Percentiles rank a stretch among this genome's conserved stretches.
Conservation (phyloP, 2,113 vertebrate species). For the Indri indri region DNA sequence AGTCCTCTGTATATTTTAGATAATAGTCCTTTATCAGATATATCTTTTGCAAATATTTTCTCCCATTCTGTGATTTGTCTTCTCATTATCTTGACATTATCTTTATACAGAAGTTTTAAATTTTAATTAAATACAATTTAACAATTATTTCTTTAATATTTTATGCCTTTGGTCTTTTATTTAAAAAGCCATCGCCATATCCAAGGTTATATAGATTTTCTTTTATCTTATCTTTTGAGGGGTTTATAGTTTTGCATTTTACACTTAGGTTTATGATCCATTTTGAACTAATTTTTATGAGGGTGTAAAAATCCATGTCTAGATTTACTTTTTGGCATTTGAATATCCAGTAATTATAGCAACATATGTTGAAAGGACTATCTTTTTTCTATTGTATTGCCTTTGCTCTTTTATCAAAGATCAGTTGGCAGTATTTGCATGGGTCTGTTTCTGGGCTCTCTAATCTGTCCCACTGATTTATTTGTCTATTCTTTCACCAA, state of each 20-base stretch:
- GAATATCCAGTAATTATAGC: background rate
- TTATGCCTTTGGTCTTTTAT: background rate
- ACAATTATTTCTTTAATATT: background rate
- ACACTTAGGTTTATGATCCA: background rate
- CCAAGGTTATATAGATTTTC: background rate
- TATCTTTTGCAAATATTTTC: background rate
- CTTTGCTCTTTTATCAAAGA: background rate
- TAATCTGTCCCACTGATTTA: background rate
- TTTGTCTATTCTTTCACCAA: background rate
- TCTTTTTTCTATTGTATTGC: background rate
- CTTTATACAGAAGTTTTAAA: background rate
- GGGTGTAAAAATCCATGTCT: background rate
- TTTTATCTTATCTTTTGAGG: background rate
- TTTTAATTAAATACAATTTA: background rate
- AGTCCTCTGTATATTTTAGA: background rate
- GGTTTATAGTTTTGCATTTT: background rate
- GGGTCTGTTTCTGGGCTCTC: background rate
- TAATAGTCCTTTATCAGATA: background rate
- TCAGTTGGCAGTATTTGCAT: background rate
- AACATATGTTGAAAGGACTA: background rate
- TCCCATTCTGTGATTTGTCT: background rate
- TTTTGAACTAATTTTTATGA: background rate
- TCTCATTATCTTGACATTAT: background rate
- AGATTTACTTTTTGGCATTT: background rate
- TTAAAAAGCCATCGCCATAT: background rate